These are phyloP conservation scores for Beris morrisii DNA, from an alignment of 2,888 invertebrate genomes.

Conservation along the genomic window DNA sequence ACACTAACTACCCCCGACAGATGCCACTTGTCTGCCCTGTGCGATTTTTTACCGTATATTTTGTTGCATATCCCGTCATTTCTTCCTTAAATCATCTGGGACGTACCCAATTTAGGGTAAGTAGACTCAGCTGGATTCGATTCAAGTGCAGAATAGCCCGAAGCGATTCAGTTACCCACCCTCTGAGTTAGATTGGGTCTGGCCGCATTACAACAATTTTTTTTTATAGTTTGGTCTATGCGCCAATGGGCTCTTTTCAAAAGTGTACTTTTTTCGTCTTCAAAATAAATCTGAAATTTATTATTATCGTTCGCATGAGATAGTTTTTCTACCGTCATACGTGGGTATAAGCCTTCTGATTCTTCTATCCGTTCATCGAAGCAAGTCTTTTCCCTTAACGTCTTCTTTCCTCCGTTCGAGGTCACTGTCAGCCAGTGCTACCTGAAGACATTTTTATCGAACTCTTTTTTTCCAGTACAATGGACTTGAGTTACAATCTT, in stretches of 20 bases:
- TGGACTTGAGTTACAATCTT: constrained; percentile 49
- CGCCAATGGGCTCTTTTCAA: no score
- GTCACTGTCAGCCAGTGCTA: constrained; percentile 17
- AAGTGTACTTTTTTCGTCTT: no score
- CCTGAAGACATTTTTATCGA: constrained; percentile 28
- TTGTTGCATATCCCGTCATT: constrained; percentile 11
- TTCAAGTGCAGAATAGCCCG: constrained; percentile 21
- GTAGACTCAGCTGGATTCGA: constrained; percentile 18
- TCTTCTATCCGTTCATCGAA: constrained; percentile 11
- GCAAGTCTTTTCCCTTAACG: constrained; percentile 21
- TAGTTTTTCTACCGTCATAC: no score
- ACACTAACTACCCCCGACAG: constrained; percentile 33
- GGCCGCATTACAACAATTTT: no score
- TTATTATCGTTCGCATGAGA: no score
- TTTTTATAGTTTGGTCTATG: no score
- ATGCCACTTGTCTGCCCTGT: constrained; percentile 17
- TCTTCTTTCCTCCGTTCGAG: constrained; percentile 14
- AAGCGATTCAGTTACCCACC: neutral
- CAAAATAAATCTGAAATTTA: no score
- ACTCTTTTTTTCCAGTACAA: constrained; percentile 25
- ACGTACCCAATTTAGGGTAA: neutral
- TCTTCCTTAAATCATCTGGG: constrained; percentile 1
- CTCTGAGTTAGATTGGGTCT: no score
- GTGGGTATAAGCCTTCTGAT: neutral
- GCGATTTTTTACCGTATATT: constrained; percentile 1